Conservation (phyloP, 2,113 vertebrate genomes). For the Proterorhinus semilunaris region DNA sequence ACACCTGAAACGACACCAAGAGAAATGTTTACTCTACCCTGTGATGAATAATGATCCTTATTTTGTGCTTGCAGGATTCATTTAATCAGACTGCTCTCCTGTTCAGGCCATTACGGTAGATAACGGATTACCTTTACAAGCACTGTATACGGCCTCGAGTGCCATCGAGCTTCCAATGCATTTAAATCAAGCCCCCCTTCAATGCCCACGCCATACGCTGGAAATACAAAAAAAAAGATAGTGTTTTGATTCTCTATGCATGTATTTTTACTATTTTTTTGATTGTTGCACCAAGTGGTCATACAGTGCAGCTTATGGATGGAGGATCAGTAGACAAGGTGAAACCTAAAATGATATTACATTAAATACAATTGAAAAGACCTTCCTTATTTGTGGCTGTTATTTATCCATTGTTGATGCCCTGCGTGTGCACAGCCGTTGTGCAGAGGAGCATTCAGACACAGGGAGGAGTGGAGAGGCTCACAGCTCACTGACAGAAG, state of each 20-base stretch:
- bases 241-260: too few species aligned
- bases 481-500: conserved; percentile 44
- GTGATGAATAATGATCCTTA: conserved; percentile 39
- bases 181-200: conserved; percentile 64
- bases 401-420: conserved; percentile 51
- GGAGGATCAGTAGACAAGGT: too few species aligned
- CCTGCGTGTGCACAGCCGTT: conserved; percentile 26
- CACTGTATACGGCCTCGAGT: conserved; percentile 21
- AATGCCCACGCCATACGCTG: conserved; percentile 16
- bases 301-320: too few species aligned
- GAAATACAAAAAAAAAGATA: conserved; percentile 15
- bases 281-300: too few species aligned
- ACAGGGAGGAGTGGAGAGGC: conserved; percentile 31
- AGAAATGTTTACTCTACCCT: conserved; percentile 46
- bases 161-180: conserved; percentile 60
- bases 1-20: conserved; percentile 45
- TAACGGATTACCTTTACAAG: conserved; percentile 61
- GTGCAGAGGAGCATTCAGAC: conserved; percentile 22
- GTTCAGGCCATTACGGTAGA: conserved; percentile 48
- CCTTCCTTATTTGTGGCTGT: conserved; percentile 45
- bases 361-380: neutral
- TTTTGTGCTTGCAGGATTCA: conserved; percentile 58
- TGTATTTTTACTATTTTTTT: too few species aligned
- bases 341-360: too few species aligned
- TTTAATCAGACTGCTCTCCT: conserved; percentile 58